phyloP scores from a whole-genome alignment of 2,797 vertebrate species.

The Thamnophis elegans region DNA sequence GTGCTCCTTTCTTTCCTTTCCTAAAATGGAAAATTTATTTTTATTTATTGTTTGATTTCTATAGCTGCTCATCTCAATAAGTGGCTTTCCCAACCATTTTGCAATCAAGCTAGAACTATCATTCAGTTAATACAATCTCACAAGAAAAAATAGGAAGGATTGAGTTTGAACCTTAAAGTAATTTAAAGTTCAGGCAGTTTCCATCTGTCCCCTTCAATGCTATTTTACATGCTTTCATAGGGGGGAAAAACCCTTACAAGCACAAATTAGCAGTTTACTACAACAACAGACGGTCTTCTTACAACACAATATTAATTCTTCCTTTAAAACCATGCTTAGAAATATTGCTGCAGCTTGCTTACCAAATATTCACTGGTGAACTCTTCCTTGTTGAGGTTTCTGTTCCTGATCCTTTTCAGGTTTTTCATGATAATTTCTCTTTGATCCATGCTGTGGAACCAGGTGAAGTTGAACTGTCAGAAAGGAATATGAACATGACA shows the following conservation, averaged over 20 bases:
- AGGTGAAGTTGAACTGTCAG: constrained; percentile 6
- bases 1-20: not conserved
- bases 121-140: not conserved
- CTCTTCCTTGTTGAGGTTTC: constrained; percentile 70
- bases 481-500: constrained; percentile 66
- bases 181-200: not conserved
- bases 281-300: rapidly evolving
- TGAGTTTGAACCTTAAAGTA: not conserved
- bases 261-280: not conserved
- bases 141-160: constrained; percentile 57
- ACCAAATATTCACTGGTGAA: constrained; percentile 77
- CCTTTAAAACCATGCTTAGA: not conserved
- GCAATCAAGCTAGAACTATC: constrained; percentile 20
- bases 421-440: constrained; percentile 78
- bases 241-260: not conserved
- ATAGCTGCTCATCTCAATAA: not conserved
- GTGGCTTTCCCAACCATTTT: not conserved
- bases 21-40: not conserved
- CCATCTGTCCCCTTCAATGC: not conserved
- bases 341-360: constrained; percentile 40
- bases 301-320: not conserved
- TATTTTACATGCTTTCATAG: not conserved
- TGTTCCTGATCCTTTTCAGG: constrained; percentile 74
- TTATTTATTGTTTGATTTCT: not conserved
- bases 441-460: constrained; percentile 77